Conservation (phyloP, 30 jellyfish, hydroid and myxozoan genomes). For the Pelagia noctiluca region DNA sequence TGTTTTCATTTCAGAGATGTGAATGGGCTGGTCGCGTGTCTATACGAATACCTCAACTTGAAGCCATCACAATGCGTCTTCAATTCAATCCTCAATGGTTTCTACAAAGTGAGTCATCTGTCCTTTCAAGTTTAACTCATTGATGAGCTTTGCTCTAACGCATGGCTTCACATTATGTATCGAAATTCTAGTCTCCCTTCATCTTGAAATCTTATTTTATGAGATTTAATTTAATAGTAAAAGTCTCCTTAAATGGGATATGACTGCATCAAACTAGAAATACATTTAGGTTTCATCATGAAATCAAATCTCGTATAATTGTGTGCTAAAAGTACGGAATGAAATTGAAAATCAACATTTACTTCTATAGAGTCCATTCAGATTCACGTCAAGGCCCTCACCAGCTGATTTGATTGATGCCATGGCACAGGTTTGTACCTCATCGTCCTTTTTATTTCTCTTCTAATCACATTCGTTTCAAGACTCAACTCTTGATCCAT, state of each 20-base stretch:
- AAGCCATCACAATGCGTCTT: constrained; percentile 46
- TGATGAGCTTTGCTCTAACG: background rate
- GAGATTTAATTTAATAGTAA: no score
- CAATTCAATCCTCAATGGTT: constrained; percentile 25
- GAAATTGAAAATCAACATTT: background rate
- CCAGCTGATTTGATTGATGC: constrained; percentile 58
- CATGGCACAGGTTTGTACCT: constrained; percentile 67
- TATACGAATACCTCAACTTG: constrained; percentile 53
- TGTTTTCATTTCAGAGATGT: constrained; percentile 48
- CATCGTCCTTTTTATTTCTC: background rate
- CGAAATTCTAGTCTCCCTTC: background rate
- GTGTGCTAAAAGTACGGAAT: background rate
- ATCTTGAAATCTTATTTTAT: no score
- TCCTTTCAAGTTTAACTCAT: background rate
- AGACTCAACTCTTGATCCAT: background rate
- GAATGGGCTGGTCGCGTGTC: constrained; percentile 62
- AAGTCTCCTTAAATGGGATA: no score
- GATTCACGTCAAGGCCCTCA: constrained; percentile 70
- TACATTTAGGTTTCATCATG: background rate
- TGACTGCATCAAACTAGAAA: no score
- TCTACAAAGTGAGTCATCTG: constrained; percentile 24
- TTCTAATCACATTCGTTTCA: background rate
- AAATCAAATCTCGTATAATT: background rate
- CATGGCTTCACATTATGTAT: background rate
- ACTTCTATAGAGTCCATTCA: background rate